phyloP scores from a whole-genome alignment of 2,113 vertebrate species.

The Eidolon helvum region DNA sequence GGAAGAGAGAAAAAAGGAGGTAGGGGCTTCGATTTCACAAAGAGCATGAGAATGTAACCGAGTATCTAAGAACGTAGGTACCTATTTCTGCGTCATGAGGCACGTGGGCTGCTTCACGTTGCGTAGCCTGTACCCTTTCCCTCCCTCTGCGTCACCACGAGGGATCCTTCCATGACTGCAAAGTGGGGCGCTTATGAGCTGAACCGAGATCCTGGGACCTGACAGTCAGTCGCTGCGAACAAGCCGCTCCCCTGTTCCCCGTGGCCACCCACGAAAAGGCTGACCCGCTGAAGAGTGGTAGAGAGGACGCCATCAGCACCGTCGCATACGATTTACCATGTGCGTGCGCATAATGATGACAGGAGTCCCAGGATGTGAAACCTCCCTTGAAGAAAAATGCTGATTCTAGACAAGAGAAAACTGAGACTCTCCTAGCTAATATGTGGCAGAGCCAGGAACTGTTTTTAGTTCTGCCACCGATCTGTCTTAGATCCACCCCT shows the following conservation, averaged over 20 bases:
- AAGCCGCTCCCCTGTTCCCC: not conserved
- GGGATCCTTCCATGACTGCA: not conserved
- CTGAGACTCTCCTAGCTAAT: not conserved
- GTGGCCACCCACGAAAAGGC: not conserved
- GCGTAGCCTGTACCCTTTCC: not conserved
- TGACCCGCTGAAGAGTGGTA: fast-evolving
- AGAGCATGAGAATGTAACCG: not conserved
- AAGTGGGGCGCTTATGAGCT: not conserved
- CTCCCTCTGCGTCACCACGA: not conserved
- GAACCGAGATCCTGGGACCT: not conserved
- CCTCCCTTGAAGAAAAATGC: not conserved
- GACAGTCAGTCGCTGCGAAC: not conserved
- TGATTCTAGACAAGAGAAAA: not conserved
- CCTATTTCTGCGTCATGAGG: not conserved
- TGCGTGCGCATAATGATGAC: not conserved
- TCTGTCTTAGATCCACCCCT: not conserved
- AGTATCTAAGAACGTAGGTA: not conserved
- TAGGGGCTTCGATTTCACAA: not conserved
- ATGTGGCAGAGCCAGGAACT: not conserved
- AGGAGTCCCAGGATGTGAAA: not conserved
- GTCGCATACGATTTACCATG: no score
- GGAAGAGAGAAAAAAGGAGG: not conserved
- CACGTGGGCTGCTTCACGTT: not conserved
- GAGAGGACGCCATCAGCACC: not conserved
- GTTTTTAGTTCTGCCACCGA: not conserved